These are phyloP conservation scores for Tympanoctomys barrerae DNA, from an alignment of 2,797 vertebrate species.

Conservation along the genomic window DNA sequence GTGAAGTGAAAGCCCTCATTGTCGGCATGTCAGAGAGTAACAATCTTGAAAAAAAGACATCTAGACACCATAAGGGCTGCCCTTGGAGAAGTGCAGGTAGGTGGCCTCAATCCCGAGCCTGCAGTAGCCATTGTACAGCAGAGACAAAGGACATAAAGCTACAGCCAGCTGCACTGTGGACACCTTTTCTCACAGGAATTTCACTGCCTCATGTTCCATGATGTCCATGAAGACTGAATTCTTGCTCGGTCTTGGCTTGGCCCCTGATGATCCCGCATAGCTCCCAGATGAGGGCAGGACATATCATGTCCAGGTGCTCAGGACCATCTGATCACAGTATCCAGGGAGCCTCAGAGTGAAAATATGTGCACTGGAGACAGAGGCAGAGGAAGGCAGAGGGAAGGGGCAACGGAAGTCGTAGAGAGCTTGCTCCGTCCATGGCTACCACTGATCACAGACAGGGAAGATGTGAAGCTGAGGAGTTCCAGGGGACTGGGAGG, in stretches of 20 bases:
- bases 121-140: slow-evolving; percentile 84
- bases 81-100: slow-evolving; percentile 87
- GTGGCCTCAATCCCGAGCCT: slow-evolving; percentile 85
- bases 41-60: slow-evolving; percentile 88
- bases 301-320: not conserved
- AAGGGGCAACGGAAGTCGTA: slow-evolving; percentile 88
- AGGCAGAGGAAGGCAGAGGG: slow-evolving; percentile 87
- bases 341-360: not conserved
- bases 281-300: not conserved
- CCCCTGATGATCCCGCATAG: not conserved
- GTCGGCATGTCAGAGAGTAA: slow-evolving; percentile 90
- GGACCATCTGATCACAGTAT: not conserved
- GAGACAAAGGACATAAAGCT: rapidly evolving
- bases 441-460: slow-evolving; percentile 85
- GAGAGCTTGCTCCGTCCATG: slow-evolving; percentile 85
- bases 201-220: not conserved
- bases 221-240: not conserved
- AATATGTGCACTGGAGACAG: slow-evolving; percentile 81
- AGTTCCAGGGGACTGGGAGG: not conserved
- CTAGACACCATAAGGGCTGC: slow-evolving; percentile 90
- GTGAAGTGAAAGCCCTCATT: slow-evolving; percentile 88
- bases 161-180: not conserved
- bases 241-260: not conserved
- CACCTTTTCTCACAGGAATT: not conserved
- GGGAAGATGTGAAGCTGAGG: not conserved